These are phyloP conservation scores for Pholis gunnellus DNA, from an alignment of 2,113 vertebrate species.

Conservation along the genomic window DNA sequence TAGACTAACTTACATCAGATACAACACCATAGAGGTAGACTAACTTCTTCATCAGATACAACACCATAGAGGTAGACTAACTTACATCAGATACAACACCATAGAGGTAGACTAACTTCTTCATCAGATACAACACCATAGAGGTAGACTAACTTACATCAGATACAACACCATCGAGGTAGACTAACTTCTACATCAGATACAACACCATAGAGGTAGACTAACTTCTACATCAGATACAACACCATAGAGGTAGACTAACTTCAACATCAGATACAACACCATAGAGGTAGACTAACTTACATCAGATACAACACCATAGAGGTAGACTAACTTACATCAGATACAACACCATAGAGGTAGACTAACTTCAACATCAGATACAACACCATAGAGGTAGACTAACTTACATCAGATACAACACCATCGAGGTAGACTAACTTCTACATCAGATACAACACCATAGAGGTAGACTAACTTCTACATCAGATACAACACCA, in stretches of 20 bases:
- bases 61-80: not conserved
- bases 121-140: no score
- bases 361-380: constrained; percentile 90
- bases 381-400: constrained; percentile 88
- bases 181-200: not conserved
- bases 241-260: not conserved
- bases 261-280: not conserved
- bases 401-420: no score
- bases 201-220: not conserved
- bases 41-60: no score
- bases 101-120: not conserved
- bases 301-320: constrained; percentile 86
- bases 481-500: not conserved
- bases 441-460: not conserved
- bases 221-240: not conserved
- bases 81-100: not conserved
- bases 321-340: constrained; percentile 93
- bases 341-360: no score
- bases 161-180: not conserved
- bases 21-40: not conserved
- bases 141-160: not conserved
- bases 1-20: not conserved
- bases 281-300: no score
- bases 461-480: not conserved
- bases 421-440: not conserved